Base-by-base conservation (phyloP, 2,888 invertebrate genomes). In the Catocala nupta region DNA sequence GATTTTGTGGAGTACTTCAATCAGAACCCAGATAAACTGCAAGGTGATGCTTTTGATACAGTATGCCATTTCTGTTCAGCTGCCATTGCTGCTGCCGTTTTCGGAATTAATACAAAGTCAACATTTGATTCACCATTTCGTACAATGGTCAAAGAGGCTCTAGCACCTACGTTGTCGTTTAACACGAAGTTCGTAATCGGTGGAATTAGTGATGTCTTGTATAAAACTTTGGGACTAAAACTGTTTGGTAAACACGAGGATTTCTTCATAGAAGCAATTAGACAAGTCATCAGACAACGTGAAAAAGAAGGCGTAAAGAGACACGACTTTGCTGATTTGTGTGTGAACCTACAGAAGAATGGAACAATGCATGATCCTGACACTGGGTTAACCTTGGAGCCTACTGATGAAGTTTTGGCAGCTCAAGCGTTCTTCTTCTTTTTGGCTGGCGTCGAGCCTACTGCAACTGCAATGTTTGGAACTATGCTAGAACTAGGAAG, bases 261-360 rank as follows among this genome's bases (percentile, higher is more conserved):
- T 0, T 89, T 87, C 44, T 91, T 92, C 59, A 81, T 90, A n/a
- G 73, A 74, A 12, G 85, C 87, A 0, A 84, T 91, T 0, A 88
- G 88, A 62, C 75, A 87, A 59, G 81, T 89, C 0, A 79, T 92
- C 3, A 76, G 79, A 7, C 71, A 83, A 43, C 74, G 91, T 7
- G 80, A 87, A 71, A 59, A 77, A 13, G 85, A 86, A 0, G 76
- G 78, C 6, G 71, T 78, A 0, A 86, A 82, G 42, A 85, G 81
- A 59, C 84, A 89, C 42, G 91, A 92, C 60, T 92, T 92, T 51
- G 81, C 76, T 5, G 90, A 91, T 58, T 63, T 91, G 0, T 89
- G 89, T 59, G 73, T 92, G 3, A 74, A 64, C 48, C 72, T 92
- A 13, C 87, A 90, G 68, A 88, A 84, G 45, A 77, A 75, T 25